A percentile compares a stretch with the other conserved stretches of the same genome.
These are phyloP conservation scores for Sebastolobus alascanus DNA, from an alignment of 2,797 vertebrate species.

Conservation along the genomic window DNA sequence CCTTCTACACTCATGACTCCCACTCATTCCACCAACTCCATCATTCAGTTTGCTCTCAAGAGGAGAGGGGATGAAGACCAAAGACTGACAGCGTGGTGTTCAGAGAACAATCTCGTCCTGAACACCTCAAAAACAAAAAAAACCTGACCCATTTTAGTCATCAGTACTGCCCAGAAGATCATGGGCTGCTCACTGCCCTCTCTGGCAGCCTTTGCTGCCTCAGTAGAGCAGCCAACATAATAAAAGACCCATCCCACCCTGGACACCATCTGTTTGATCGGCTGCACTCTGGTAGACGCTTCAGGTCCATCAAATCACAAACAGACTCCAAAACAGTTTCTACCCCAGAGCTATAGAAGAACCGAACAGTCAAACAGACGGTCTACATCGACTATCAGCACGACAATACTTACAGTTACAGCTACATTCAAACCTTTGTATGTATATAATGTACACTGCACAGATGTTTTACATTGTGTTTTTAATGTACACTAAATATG, in stretches of 20 bases:
- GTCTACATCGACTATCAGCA: background rate
- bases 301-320: background rate
- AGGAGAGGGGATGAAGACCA: background rate
- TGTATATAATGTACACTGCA: background rate
- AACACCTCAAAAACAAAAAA: background rate
- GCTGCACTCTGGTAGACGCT: background rate
- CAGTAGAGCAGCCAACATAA: constrained; percentile 1
- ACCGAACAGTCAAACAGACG: background rate
- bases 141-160: background rate
- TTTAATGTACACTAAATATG: no score
- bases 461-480: background rate
- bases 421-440: background rate
- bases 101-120: background rate
- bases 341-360: background rate
- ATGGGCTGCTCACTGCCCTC: background rate
- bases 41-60: background rate
- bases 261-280: background rate
- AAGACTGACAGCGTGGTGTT: background rate
- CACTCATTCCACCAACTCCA: background rate
- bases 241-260: background rate
- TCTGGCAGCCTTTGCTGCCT: background rate
- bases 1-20: background rate
- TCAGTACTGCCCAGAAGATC: background rate
- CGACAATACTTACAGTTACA: background rate
- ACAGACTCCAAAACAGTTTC: background rate